Base-by-base conservation (phyloP, 1,140 invertebrate genomes). In the Hydropsyche tenuis region DNA sequence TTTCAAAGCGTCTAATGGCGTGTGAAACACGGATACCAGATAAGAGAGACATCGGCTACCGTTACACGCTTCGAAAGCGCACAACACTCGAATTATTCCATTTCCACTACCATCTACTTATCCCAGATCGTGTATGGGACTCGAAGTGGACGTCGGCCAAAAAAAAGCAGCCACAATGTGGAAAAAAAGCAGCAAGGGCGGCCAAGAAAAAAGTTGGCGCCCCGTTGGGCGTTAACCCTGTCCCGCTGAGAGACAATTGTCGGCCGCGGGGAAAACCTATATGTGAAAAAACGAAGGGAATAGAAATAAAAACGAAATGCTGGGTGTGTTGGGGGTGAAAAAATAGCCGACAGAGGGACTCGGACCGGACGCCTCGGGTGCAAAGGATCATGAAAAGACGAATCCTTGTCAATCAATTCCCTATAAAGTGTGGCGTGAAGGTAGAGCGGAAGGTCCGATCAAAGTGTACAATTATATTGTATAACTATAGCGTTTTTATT, bases 201-300 rank as follows among this genome's bases (percentile, higher is more conserved):
- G 9, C 27, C 22, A 20, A 25, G 23, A 69, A 70, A 69, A 70
- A 56, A 56, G 48, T 60, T 45, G 68, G 68, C 68, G 68, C 68
- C 68, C 68, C 51, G n/a, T 70, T 70, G 68, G 68, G 68, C 68
- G 68, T 70, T 70, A 70, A 70, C 68, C 68, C 68, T 70, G 68
- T 70, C 68, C 30, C 20, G 25, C 42, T n/a, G 11, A 56, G 27
- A 70, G 68, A 70, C 68, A 70, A 56, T 70, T 23, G 68, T 30
- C 25, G 30, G 20, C 14, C 30, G 3, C 30, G 56, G 56, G 56
- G 56, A 23, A 14, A 37, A 37, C 9, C 30, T 37, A 37, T 37
- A 37, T 37, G 3, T 9, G 30, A 37, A 37, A 37, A 37, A 37
- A 37, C 30, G 30, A 4, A 37, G 7, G 12, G 25, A 60, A 25